Evolutionary conservation across 2,888 invertebrate genomes (phyloP).

Genomic region (Odontomyia ornata): DNA sequence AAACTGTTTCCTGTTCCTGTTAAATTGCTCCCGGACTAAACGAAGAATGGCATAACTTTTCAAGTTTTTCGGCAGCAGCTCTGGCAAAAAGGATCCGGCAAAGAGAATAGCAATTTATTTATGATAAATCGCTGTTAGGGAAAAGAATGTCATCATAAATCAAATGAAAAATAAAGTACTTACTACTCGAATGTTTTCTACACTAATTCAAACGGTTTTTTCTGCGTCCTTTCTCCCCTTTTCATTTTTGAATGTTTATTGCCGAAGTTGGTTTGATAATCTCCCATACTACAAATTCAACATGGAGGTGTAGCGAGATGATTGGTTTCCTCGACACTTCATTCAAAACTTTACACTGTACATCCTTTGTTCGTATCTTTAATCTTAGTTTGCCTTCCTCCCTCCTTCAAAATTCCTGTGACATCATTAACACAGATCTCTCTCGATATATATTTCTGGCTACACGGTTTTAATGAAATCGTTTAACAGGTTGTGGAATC

Average conservation of each 20-base stretch:
- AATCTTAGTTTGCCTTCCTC: neutral
- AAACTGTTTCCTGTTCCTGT: slow-evolving; percentile 10
- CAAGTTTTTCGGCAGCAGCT: neutral
- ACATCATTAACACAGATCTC: slow-evolving; percentile 38
- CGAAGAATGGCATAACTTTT: slow-evolving; percentile 16
- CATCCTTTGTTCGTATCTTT: neutral
- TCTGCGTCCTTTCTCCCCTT: neutral
- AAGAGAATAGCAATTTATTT: slow-evolving; percentile 30
- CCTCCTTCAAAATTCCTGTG: neutral
- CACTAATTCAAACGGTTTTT: neutral
- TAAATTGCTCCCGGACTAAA: neutral
- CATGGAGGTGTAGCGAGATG: neutral
- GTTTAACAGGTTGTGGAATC: slow-evolving; percentile 35
- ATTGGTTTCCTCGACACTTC: neutral
- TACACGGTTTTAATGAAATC: slow-evolving; percentile 32
- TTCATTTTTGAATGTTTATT: slow-evolving; percentile 7
- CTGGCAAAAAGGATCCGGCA: too few relatives aligned
- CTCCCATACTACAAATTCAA: neutral
- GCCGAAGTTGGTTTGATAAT: neutral
- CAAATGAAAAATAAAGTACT: slow-evolving; percentile 11
- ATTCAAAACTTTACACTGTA: neutral
- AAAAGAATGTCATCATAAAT: slow-evolving; percentile 34
- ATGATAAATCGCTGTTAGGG: slow-evolving; percentile 29
- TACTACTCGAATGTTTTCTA: slow-evolving; percentile 20
- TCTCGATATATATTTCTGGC: slow-evolving; percentile 12